Percentiles rank a stretch among this genome's conserved stretches.
These are phyloP conservation scores for Callorhinus ursinus DNA, from an alignment of 2,113 vertebrate species.

Conservation along the genomic window DNA sequence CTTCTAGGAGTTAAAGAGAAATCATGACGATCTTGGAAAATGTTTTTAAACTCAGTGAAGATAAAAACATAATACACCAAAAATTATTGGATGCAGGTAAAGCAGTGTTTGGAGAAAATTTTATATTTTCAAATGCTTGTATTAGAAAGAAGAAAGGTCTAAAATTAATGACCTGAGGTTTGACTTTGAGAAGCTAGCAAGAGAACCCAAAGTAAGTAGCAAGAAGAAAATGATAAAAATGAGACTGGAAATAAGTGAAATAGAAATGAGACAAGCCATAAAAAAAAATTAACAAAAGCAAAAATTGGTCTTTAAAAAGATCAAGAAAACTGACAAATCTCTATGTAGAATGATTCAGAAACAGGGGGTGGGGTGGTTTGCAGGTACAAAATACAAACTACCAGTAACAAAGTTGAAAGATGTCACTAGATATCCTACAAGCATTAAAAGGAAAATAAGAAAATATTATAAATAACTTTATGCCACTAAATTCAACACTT, in stretches of 20 bases:
- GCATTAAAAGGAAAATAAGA: background rate
- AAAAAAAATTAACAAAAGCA: background rate
- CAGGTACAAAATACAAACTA: background rate
- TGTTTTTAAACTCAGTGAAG: background rate
- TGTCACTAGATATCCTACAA: background rate
- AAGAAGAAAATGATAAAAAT: background rate
- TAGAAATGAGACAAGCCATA: background rate
- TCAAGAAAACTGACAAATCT: background rate
- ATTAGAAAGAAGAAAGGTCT: background rate
- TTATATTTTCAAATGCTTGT: background rate
- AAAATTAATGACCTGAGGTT: background rate
- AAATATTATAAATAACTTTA: background rate
- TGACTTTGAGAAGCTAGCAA: background rate
- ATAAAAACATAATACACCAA: background rate
- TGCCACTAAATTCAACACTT: background rate
- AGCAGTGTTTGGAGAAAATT: constrained; percentile 30
- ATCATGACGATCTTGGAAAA: background rate
- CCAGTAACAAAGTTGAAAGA: background rate
- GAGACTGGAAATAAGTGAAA: background rate
- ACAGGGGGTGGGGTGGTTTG: background rate
- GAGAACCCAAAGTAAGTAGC: background rate
- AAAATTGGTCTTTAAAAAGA: background rate
- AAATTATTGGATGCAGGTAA: background rate
- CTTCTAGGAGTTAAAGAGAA: background rate
- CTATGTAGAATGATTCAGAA: constrained; percentile 8